Evolutionary conservation across 2,888 invertebrate genomes (phyloP).

Genomic region (Rhagium mordax): DNA sequence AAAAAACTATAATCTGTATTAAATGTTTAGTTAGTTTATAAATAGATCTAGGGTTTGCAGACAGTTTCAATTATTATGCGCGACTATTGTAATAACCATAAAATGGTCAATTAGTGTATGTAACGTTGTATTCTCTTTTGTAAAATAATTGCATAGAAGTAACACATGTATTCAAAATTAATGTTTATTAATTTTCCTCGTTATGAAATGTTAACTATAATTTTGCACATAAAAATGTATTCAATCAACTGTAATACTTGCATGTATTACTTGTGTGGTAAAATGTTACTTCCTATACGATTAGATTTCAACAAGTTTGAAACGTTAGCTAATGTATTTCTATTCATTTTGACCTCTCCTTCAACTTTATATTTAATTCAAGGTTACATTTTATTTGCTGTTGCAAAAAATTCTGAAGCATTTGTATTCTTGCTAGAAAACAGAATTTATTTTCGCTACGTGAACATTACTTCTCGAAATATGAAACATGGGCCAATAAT

Average conservation of each 20-base stretch:
- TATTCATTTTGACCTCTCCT: background rate
- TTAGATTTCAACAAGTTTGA: background rate
- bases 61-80: conserved; percentile 1
- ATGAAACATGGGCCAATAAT: background rate
- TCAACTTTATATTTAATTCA: background rate
- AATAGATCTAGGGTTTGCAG: conserved; percentile 3
- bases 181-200: background rate
- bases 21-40: conserved; percentile 5
- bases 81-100: conserved; percentile 9
- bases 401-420: background rate
- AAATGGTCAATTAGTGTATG: background rate
- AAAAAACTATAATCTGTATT: conserved; percentile 11
- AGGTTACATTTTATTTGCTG: background rate
- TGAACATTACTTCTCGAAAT: background rate
- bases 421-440: background rate
- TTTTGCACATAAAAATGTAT: background rate
- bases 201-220: background rate
- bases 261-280: background rate
- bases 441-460: background rate
- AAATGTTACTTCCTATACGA: background rate
- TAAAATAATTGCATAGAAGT: background rate
- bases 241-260: background rate
- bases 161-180: background rate
- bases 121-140: background rate
- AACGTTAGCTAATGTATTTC: background rate